A percentile compares a stretch with the other conserved stretches of the same genome.
These are phyloP conservation scores for Macrobrachium nipponense DNA, from an alignment of 1,140 invertebrate species.

Conservation along the genomic window DNA sequence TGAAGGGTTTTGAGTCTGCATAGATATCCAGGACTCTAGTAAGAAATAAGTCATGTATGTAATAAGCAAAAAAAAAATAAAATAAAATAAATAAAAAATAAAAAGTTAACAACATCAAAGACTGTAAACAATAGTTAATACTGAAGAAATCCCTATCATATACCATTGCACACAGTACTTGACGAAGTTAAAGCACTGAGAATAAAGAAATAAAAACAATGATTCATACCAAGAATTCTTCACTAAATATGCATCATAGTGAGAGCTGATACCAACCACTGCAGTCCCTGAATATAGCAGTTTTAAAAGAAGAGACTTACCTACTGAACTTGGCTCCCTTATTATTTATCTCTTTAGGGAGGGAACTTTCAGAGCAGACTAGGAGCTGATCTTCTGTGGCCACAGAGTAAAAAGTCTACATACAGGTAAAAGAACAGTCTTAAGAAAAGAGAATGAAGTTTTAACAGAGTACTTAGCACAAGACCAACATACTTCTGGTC, in stretches of 20 bases:
- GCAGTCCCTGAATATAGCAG: conserved; percentile 38
- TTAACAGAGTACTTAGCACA: too few relatives aligned
- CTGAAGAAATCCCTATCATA: conserved; percentile 4
- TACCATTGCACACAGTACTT: conserved; percentile 1
- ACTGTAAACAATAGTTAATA: too few relatives aligned
- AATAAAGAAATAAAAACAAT: conserved; percentile 39
- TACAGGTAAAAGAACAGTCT: background rate
- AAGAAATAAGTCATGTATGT: too few relatives aligned
- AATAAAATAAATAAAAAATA: too few relatives aligned
- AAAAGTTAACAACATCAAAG: too few relatives aligned
- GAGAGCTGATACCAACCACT: conserved; percentile 45
- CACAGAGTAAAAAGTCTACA: background rate
- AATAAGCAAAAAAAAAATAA: too few relatives aligned
- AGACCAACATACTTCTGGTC: too few relatives aligned
- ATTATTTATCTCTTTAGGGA: conserved; percentile 26
- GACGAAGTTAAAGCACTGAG: conserved; percentile 16
- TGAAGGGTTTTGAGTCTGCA: conserved; percentile 29
- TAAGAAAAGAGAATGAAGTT: background rate
- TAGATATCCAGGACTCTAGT: too few relatives aligned
- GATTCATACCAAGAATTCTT: conserved; percentile 37
- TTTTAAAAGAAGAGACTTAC: conserved; percentile 32
- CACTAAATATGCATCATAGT: conserved; percentile 36
- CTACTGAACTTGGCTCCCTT: conserved; percentile 33
- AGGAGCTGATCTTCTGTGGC: conserved; percentile 40
- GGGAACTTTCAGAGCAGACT: conserved; percentile 31